Conservation (phyloP, 1,140 invertebrate genomes). For the Drosophila jambulina region DNA sequence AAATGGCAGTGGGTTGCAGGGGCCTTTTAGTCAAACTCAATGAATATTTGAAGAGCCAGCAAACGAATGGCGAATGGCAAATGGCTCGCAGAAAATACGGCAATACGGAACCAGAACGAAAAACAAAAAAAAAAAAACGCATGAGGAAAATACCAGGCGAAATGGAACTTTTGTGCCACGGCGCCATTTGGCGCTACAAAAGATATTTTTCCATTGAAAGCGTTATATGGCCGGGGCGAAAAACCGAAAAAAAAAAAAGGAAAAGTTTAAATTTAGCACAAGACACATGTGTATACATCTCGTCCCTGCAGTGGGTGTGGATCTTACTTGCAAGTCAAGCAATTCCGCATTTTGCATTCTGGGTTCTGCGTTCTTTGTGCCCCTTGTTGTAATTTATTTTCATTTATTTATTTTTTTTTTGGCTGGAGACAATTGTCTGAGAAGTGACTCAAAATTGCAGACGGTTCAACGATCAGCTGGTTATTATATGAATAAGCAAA, state of each 20-base stretch:
- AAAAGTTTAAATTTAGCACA: conserved; percentile 79
- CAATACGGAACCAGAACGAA: conserved; percentile 13
- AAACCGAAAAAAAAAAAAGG: conserved; percentile 15
- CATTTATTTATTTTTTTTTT: conserved; percentile 38
- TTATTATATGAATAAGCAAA: neutral
- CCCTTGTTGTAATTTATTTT: conserved; percentile 18
- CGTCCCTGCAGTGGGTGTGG: conserved; percentile 48
- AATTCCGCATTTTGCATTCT: conserved; percentile 49
- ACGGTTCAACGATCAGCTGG: conserved; percentile 62
- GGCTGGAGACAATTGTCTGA: conserved; percentile 62
- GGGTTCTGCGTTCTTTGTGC: conserved; percentile 51
- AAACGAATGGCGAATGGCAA: conserved; percentile 17
- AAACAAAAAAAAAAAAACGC: conserved; percentile 27
- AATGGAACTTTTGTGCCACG: conserved; percentile 74
- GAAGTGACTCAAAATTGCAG: conserved; percentile 38
- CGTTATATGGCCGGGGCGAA: conserved; percentile 41
- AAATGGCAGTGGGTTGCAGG: conserved; percentile 46
- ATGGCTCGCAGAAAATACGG: conserved; percentile 16
- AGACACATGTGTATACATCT: conserved; percentile 62
- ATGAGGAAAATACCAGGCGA: conserved; percentile 36
- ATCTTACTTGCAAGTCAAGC: conserved; percentile 30
- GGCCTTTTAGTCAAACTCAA: conserved; percentile 80
- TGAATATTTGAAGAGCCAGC: conserved; percentile 78
- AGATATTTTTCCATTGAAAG: conserved; percentile 82
- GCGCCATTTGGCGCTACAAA: conserved; percentile 82